Evolutionary conservation across 2,888 invertebrate species (phyloP).

Genomic region (Eulithis prunata): DNA sequence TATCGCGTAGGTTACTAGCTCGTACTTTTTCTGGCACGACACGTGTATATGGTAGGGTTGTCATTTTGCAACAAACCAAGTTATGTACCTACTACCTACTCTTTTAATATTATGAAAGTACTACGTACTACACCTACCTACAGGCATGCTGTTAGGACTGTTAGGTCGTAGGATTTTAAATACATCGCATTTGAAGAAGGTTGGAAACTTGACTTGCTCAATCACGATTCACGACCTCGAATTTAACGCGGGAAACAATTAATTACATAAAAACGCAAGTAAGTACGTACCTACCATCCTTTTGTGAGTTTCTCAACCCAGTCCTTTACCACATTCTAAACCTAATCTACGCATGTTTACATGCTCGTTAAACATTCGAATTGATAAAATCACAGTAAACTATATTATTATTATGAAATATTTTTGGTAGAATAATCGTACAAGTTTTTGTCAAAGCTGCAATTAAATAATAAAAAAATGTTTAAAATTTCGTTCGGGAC

Average conservation of each 20-base stretch:
- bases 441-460: not conserved
- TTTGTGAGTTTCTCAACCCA: conserved; percentile 52
- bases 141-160: too few species aligned
- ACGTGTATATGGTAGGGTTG: too few species aligned
- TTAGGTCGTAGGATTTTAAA: too few species aligned
- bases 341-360: conserved; percentile 18
- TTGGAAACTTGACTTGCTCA: conserved; percentile 51
- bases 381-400: conserved; percentile 4
- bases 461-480: conserved; percentile 42
- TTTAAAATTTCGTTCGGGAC: conserved; percentile 42
- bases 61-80: too few species aligned
- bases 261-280: conserved; percentile 60
- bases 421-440: too few species aligned
- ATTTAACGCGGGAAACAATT: conserved; percentile 64
- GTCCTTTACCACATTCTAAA: conserved; percentile 26
- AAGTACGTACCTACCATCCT: conserved; percentile 53
- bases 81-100: too few species aligned
- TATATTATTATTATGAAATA: not conserved
- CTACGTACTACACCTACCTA: too few species aligned
- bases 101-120: too few species aligned
- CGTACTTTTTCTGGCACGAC: too few species aligned
- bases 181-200: not conserved
- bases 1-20: too few species aligned
- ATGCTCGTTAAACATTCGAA: conserved; percentile 1
- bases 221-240: conserved; percentile 50